Percentiles rank a stretch among this genome's conserved stretches.
These are phyloP conservation scores for Platycheirus albimanus DNA, from an alignment of 2,888 invertebrate genomes.

Conservation along the genomic window DNA sequence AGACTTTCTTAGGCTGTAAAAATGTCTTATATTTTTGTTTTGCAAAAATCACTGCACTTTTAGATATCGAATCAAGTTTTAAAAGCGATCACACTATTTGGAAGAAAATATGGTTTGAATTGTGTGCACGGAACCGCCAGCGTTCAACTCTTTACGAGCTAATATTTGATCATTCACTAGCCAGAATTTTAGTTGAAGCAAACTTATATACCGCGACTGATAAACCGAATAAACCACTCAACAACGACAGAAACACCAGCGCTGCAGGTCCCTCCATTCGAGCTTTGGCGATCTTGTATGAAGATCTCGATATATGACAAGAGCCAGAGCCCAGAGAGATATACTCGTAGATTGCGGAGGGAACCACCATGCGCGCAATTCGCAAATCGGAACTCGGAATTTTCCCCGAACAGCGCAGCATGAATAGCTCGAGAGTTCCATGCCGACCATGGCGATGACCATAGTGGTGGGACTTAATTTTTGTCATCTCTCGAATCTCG, in stretches of 20 bases:
- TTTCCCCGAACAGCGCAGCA: conserved; percentile 45
- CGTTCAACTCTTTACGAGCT: conserved; percentile 75
- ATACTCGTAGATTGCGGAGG: conserved; percentile 18
- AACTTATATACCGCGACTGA: conserved; percentile 68
- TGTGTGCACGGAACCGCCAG: conserved; percentile 26
- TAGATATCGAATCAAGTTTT: conserved; percentile 23
- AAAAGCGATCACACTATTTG: conserved; percentile 11
- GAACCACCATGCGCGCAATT: conserved; percentile 65
- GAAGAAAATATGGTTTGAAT: conserved; percentile 22
- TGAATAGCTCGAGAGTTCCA: conserved; percentile 45
- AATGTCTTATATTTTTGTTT: conserved; percentile 1
- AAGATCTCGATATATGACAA: conserved; percentile 49
- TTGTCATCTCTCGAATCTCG: conserved; percentile 24
- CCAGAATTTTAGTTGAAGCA: conserved; percentile 79
- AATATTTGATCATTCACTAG: conserved; percentile 81
- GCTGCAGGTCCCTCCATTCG: conserved; percentile 47
- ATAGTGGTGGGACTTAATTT: conserved; percentile 6
- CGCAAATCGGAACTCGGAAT: conserved; percentile 64
- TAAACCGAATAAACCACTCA: conserved; percentile 63
- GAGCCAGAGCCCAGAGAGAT: too few relatives aligned
- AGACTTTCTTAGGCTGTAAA: conserved; percentile 16
- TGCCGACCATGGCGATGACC: background rate
- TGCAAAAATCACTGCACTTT: conserved; percentile 45
- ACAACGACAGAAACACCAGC: conserved; percentile 39
- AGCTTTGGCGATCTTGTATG: conserved; percentile 60